These are phyloP conservation scores for Drosophila borborema DNA, from an alignment of 2,888 invertebrate genomes.

Conservation along the genomic window DNA sequence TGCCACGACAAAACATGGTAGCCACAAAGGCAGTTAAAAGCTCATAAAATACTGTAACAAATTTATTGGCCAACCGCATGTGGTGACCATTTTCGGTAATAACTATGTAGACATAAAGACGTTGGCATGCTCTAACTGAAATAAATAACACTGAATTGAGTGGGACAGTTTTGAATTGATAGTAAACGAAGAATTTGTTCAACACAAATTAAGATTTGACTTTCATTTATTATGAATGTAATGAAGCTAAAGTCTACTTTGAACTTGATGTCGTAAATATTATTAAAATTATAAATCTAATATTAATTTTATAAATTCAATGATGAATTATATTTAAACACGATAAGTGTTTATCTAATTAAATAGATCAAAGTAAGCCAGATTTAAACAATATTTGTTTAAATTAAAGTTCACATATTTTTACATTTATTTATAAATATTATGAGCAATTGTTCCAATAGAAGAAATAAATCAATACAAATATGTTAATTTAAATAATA, in stretches of 20 bases:
- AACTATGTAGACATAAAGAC: slow-evolving; percentile 10
- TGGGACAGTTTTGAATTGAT: not conserved
- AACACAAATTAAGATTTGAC: not conserved
- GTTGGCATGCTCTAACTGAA: slow-evolving; percentile 20
- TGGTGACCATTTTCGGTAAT: not conserved
- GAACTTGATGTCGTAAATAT: not conserved
- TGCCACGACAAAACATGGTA: slow-evolving; percentile 66
- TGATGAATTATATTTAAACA: not conserved
- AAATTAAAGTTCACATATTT: no score
- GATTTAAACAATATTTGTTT: no score
- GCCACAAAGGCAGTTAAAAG: slow-evolving; percentile 79
- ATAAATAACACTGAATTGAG: not conserved
- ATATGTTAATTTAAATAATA: no score
- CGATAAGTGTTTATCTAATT: no score
- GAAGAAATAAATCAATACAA: no score
- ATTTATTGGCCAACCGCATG: slow-evolving; percentile 70
- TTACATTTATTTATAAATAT: no score
- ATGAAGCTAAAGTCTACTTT: not conserved
- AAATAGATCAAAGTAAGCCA: no score
- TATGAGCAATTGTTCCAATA: no score
- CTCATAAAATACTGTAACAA: slow-evolving; percentile 76
- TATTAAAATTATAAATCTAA: not conserved
- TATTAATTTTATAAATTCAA: not conserved
- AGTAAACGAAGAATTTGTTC: not conserved
- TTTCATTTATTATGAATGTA: not conserved